Evolutionary conservation across 2,797 vertebrate genomes (phyloP).

Genomic region (Miichthys miiuy): DNA sequence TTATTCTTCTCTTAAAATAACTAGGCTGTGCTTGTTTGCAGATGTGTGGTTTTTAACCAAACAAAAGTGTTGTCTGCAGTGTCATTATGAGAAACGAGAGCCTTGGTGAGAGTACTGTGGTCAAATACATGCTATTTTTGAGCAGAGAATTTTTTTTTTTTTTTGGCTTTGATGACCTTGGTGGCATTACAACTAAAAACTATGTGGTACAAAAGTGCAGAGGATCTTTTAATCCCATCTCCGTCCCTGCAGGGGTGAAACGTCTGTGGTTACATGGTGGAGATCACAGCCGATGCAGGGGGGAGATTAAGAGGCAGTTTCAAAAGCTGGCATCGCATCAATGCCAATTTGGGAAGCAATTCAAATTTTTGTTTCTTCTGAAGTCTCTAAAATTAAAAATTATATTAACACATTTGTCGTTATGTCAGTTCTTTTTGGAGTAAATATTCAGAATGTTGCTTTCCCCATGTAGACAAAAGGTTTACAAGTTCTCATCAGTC

Average conservation of each 20-base stretch:
- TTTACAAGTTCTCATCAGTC: background rate
- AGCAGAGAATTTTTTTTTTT: conserved; percentile 1
- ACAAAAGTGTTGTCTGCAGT: conserved; percentile 31
- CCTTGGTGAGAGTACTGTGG: conserved; percentile 13
- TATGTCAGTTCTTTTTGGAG: background rate
- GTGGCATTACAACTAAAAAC: conserved; percentile 37
- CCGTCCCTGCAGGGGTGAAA: conserved; percentile 34
- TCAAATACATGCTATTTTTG: conserved; percentile 45
- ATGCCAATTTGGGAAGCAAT: conserved; percentile 26
- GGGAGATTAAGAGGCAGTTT: conserved; percentile 29
- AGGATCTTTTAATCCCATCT: conserved; percentile 36
- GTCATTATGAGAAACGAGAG: conserved; percentile 45
- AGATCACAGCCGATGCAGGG: conserved; percentile 52
- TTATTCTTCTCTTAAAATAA: conserved; percentile 37
- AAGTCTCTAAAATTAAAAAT: background rate
- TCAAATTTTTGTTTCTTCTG: conserved; percentile 9
- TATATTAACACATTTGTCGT: background rate
- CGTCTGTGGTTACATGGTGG: conserved; percentile 52
- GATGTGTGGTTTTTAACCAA: conserved; percentile 33
- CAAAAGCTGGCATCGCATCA: conserved; percentile 38
- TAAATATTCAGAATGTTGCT: background rate
- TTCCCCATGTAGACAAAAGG: background rate
- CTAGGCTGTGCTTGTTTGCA: conserved; percentile 1
- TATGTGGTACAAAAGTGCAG: conserved; percentile 29
- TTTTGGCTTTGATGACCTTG: conserved; percentile 29